phyloP scores from a whole-genome alignment of 2,888 invertebrate genomes.

The Physocephala rufipes region DNA sequence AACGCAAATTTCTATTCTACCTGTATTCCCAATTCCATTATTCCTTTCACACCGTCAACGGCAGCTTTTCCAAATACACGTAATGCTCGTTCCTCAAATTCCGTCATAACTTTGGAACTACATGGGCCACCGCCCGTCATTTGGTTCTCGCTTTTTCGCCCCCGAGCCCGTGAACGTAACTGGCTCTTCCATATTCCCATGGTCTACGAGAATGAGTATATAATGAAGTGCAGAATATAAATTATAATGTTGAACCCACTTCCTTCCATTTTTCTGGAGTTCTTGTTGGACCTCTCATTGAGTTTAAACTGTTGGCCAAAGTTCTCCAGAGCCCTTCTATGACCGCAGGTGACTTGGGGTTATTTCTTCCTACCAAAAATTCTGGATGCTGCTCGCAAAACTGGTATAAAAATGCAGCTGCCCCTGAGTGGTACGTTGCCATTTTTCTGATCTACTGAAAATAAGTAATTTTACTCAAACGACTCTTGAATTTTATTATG shows the following conservation, averaged over 20 bases:
- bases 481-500: no score
- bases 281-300: slow-evolving; percentile 1
- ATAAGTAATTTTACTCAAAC: neutral
- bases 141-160: neutral
- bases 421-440: no score
- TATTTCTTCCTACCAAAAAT: neutral
- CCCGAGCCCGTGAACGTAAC: neutral
- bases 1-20: no score
- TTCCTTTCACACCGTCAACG: neutral
- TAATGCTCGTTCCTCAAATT: neutral
- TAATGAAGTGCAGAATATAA: neutral
- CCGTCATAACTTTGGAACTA: neutral
- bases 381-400: neutral
- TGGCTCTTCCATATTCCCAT: neutral
- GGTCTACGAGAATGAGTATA: neutral
- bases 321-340: neutral
- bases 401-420: neutral
- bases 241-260: neutral
- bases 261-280: neutral
- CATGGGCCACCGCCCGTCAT: neutral
- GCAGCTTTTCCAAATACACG: neutral
- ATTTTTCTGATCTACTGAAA: no score
- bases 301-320: neutral
- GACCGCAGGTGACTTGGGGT: neutral
- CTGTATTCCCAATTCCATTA: no score